These are phyloP conservation scores for Cantharis nigra DNA, from an alignment of 2,888 invertebrate genomes.

Conservation along the genomic window DNA sequence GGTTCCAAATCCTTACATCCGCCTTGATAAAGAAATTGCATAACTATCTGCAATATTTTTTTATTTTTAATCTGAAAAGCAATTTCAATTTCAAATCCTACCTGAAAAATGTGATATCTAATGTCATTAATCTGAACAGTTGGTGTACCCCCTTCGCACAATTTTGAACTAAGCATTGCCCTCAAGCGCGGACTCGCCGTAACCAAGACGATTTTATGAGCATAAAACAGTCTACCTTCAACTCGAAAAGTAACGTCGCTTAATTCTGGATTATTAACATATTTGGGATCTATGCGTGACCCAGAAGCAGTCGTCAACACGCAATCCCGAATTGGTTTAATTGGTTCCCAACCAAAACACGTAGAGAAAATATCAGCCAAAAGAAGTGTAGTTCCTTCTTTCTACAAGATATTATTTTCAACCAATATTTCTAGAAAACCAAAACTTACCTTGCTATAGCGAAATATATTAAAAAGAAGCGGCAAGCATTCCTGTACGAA, in stretches of 20 bases:
- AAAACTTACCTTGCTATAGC: slow-evolving; percentile 78
- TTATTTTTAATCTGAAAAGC: neutral
- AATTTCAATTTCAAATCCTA: slow-evolving; percentile 46
- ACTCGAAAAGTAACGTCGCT: slow-evolving; percentile 92
- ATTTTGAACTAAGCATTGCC: slow-evolving; percentile 79
- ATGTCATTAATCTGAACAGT: slow-evolving; percentile 92
- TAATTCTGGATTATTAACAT: slow-evolving; percentile 91
- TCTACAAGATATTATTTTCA: slow-evolving; percentile 61
- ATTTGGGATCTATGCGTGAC: slow-evolving; percentile 87
- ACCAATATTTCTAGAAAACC: neutral
- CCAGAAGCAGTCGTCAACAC: slow-evolving; percentile 66
- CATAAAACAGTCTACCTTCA: slow-evolving; percentile 88
- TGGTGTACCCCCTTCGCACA: slow-evolving; percentile 76
- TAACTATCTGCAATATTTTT: slow-evolving; percentile 71
- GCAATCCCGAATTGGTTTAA: slow-evolving; percentile 74
- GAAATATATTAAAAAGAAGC: slow-evolving; percentile 85
- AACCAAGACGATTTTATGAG: slow-evolving; percentile 91
- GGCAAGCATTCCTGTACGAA: slow-evolving; percentile 91
- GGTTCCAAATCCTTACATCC: slow-evolving; percentile 80
- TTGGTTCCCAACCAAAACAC: slow-evolving; percentile 85
- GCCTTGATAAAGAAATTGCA: slow-evolving; percentile 92
- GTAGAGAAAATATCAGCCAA: slow-evolving; percentile 89
- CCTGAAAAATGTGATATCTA: slow-evolving; percentile 90
- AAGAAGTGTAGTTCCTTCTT: slow-evolving; percentile 85
- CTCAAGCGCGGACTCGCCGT: slow-evolving; percentile 86